Evolutionary conservation across 2,888 invertebrate genomes (phyloP).

Genomic region (Ectropis crepuscularia): DNA sequence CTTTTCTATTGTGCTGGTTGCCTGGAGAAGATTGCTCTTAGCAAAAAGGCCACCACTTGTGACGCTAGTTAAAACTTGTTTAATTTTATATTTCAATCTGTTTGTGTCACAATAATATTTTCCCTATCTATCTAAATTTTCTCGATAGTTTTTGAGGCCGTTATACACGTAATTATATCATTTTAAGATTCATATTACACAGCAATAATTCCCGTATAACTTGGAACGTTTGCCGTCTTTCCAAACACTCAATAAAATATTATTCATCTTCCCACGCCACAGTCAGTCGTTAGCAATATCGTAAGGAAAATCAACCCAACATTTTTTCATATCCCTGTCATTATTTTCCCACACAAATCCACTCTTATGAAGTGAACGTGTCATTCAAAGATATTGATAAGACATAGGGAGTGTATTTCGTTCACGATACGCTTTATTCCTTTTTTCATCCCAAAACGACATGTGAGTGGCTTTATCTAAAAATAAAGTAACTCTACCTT

Average conservation of each 20-base stretch:
- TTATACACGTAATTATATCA: no score
- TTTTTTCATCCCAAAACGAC: conserved; percentile 21
- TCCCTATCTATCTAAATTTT: no score
- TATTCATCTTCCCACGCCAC: background rate
- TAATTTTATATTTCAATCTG: no score
- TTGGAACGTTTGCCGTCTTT: no score
- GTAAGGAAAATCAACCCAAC: background rate
- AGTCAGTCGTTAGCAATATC: background rate
- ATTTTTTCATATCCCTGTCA: conserved; percentile 16
- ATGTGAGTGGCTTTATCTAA: conserved; percentile 12
- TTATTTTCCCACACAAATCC: conserved; percentile 15
- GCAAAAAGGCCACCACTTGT: no score
- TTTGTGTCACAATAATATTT: no score
- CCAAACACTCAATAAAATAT: background rate
- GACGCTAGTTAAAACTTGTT: no score
- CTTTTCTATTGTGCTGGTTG: no score
- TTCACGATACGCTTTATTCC: conserved; percentile 15
- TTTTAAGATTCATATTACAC: no score
- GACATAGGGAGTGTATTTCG: conserved; percentile 14
- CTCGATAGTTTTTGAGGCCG: no score
- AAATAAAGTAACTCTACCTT: conserved; percentile 9
- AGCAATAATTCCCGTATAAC: no score
- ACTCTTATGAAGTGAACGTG: conserved; percentile 19
- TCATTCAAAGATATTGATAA: conserved; percentile 30
- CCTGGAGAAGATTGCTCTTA: no score